phyloP scores from a whole-genome alignment of 1,140 invertebrate species.

The Heliothis subflexa region DNA sequence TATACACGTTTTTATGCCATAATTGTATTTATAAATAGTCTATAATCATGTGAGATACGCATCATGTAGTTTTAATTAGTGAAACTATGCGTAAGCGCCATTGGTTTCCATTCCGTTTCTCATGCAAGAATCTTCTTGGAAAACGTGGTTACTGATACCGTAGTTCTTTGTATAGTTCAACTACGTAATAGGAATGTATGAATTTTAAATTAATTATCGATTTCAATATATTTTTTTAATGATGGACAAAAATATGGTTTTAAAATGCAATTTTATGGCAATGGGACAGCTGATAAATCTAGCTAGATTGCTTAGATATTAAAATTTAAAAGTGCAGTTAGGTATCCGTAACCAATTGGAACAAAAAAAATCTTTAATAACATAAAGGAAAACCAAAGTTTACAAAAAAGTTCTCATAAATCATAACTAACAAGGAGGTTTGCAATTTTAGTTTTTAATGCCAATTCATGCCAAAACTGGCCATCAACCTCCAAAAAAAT shows the following conservation, averaged over 20 bases:
- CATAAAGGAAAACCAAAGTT: not conserved
- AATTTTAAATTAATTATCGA: too few species aligned
- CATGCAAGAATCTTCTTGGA: conserved; percentile 11
- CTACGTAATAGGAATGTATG: too few species aligned
- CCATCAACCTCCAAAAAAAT: not conserved
- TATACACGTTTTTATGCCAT: conserved; percentile 6
- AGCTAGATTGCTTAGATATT: too few species aligned
- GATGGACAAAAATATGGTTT: too few species aligned
- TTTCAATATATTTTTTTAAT: too few species aligned
- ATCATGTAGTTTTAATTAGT: not conserved
- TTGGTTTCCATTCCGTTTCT: conserved; percentile 8
- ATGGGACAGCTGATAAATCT: too few species aligned
- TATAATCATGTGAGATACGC: not conserved
- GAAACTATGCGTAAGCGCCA: not conserved
- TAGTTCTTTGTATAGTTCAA: too few species aligned
- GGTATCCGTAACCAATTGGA: too few species aligned
- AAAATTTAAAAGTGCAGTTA: too few species aligned
- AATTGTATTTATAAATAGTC: not conserved
- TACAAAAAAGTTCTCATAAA: not conserved
- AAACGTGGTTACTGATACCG: too few species aligned
- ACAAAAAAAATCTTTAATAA: too few species aligned
- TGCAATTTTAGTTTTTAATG: not conserved
- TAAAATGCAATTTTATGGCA: too few species aligned
- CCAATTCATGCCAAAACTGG: not conserved
- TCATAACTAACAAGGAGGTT: not conserved